phyloP scores from a whole-genome alignment of 2,797 vertebrate genomes.

The Bradypodion pumilum region DNA sequence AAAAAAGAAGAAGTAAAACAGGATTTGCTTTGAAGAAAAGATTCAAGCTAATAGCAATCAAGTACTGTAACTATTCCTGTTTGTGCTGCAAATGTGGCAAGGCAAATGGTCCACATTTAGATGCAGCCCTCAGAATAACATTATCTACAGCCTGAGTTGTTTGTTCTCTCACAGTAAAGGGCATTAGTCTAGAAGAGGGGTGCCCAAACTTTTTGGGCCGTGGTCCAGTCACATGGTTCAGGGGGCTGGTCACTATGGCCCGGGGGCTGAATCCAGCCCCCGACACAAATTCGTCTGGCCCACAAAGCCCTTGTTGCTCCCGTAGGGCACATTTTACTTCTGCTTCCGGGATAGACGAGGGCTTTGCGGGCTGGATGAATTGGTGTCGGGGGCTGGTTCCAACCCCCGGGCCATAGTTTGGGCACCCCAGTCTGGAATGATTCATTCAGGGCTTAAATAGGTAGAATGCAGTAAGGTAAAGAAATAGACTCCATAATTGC shows the following conservation, averaged over 20 bases:
- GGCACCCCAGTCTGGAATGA: too few relatives aligned
- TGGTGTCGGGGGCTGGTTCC: too few relatives aligned
- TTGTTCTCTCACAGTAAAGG: conserved; percentile 40
- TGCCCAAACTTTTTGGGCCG: too few relatives aligned
- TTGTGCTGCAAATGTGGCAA: conserved; percentile 29
- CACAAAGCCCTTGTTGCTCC: too few relatives aligned
- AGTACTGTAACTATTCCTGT: conserved; percentile 22
- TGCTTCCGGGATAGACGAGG: too few relatives aligned
- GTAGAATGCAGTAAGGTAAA: conserved; percentile 11
- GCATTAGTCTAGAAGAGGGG: background rate
- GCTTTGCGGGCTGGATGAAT: too few relatives aligned
- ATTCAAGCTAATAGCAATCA: conserved; percentile 49
- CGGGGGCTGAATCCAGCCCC: too few relatives aligned
- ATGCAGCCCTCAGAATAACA: conserved; percentile 35
- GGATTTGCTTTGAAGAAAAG: conserved; percentile 48
- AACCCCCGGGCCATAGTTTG: too few relatives aligned
- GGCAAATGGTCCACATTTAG: conserved; percentile 54
- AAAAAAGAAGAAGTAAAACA: conserved; percentile 40
- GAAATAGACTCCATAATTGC: background rate
- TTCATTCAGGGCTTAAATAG: background rate
- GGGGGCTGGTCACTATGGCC: too few relatives aligned
- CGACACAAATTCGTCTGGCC: too few relatives aligned
- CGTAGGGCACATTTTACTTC: too few relatives aligned
- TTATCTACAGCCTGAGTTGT: conserved; percentile 40
- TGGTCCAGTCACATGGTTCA: too few relatives aligned